Evolutionary conservation across 2,113 vertebrate species (phyloP).

Genomic region (Heterotilapia buettikoferi): DNA sequence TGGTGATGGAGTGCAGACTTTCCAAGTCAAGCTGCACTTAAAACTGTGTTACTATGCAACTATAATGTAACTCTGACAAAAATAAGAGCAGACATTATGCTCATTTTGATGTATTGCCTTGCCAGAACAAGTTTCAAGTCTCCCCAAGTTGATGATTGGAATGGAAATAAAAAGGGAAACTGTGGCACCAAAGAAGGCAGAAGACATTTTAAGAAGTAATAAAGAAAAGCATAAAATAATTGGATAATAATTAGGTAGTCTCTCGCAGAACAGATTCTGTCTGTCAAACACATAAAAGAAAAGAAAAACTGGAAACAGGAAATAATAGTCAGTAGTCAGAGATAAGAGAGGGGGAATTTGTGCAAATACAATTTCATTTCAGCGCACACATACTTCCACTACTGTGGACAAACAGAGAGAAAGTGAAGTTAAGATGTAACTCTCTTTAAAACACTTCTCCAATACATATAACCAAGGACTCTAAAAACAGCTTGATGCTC

Average conservation of each 20-base stretch:
- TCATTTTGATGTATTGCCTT: constrained; percentile 38
- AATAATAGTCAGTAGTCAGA: not conserved
- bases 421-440: not conserved
- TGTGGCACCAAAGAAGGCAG: not conserved
- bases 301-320: not conserved
- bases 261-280: not conserved
- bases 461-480: not conserved
- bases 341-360: not conserved
- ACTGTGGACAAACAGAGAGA: not conserved
- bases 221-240: not conserved
- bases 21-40: constrained; percentile 15
- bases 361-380: not conserved
- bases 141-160: not conserved
- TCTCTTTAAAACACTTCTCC: not conserved
- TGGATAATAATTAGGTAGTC: not conserved
- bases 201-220: not conserved
- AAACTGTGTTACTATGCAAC: constrained; percentile 10
- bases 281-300: not conserved
- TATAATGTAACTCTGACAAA: constrained; percentile 27
- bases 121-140: not conserved
- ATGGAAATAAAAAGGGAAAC: not conserved
- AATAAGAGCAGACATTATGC: constrained; percentile 16
- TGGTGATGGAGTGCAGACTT: not conserved
- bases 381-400: not conserved
- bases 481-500: not conserved